These are phyloP conservation scores for Schlechtendalia chinensis DNA, from an alignment of 1,140 invertebrate species.

Conservation along the genomic window DNA sequence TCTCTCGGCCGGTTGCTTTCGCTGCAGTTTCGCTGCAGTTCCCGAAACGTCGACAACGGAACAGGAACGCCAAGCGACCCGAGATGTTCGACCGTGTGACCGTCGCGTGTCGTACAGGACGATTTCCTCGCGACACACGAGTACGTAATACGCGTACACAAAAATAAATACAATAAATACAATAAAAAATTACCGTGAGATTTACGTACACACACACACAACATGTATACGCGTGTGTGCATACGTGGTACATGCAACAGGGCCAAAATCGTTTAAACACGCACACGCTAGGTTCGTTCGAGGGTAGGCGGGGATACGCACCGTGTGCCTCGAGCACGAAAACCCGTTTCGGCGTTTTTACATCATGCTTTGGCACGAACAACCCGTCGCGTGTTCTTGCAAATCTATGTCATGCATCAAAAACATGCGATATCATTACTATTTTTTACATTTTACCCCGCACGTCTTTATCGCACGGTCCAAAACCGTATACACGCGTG, in stretches of 20 bases:
- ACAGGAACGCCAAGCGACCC: too few species aligned
- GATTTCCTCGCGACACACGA: too few species aligned
- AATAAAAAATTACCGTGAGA: not conserved
- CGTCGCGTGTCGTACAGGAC: too few species aligned
- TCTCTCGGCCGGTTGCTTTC: not conserved
- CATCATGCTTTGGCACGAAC: conserved; percentile 35
- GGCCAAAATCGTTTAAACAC: conserved; percentile 17
- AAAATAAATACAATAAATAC: not conserved
- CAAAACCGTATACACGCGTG: too few species aligned
- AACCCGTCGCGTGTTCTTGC: conserved; percentile 13
- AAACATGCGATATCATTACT: conserved; percentile 33
- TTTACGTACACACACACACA: not conserved
- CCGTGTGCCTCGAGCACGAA: too few species aligned
- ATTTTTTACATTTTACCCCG: too few species aligned
- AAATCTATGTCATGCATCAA: conserved; percentile 41
- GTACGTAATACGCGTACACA: too few species aligned
- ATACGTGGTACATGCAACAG: conserved; percentile 7
- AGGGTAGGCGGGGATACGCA: not conserved
- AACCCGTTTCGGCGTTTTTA: not conserved
- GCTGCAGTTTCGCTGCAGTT: too few species aligned
- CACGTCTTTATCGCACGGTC: too few species aligned
- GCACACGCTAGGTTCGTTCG: conserved; percentile 19
- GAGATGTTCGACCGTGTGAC: not conserved
- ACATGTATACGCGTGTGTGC: not conserved
- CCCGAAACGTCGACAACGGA: too few species aligned